These are phyloP conservation scores for Zelleria hepariella DNA, from an alignment of 2,888 invertebrate species.

Conservation along the genomic window DNA sequence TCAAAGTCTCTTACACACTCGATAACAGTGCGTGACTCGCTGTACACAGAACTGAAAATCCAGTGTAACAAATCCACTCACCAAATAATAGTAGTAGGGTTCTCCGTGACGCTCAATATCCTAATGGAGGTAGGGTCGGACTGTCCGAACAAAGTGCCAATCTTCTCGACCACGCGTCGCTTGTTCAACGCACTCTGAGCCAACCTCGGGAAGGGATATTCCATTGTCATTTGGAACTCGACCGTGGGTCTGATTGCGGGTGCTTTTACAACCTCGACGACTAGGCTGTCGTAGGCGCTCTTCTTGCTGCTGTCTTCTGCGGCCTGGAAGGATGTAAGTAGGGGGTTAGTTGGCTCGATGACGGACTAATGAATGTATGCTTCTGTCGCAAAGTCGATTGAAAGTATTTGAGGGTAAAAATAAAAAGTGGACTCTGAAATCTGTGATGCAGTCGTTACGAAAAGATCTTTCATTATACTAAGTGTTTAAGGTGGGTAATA, in stretches of 20 bases:
- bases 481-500: too few relatives aligned
- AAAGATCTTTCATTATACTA: too few relatives aligned
- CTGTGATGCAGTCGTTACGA: too few relatives aligned
- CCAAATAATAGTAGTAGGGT: conserved; percentile 81
- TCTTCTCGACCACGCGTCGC: conserved; percentile 84
- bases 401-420: too few relatives aligned
- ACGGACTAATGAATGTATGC: too few relatives aligned
- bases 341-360: too few relatives aligned
- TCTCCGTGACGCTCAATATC: conserved; percentile 77
- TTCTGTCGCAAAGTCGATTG: too few relatives aligned
- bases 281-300: conserved; percentile 83
- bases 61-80: conserved; percentile 33
- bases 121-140: conserved; percentile 79
- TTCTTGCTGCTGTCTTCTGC: conserved; percentile 82
- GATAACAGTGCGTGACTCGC: too few relatives aligned
- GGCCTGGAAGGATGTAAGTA: too few relatives aligned
- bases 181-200: conserved; percentile 80
- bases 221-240: conserved; percentile 86
- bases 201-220: conserved; percentile 78
- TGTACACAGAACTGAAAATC: too few relatives aligned
- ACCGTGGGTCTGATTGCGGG: conserved; percentile 77
- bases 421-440: too few relatives aligned
- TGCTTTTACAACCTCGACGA: conserved; percentile 79
- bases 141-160: conserved; percentile 84
- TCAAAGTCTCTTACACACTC: too few relatives aligned